These are phyloP conservation scores for Nephotettix cincticeps DNA, from an alignment of 1,140 invertebrate species.

Conservation along the genomic window DNA sequence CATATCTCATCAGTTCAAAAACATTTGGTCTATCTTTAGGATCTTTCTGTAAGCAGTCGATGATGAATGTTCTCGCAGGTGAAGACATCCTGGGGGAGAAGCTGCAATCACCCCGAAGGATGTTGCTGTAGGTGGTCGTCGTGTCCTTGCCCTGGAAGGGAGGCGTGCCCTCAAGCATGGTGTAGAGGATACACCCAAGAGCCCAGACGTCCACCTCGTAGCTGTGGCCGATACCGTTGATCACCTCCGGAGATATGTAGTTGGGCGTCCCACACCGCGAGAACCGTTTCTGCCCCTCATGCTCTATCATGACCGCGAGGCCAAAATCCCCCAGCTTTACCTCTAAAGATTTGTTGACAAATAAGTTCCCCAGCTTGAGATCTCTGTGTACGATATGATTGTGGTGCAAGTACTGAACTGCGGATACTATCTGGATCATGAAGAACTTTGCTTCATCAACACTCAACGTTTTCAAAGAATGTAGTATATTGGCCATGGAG, in stretches of 20 bases:
- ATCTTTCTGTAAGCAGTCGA: not conserved
- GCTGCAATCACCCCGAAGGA: slow-evolving; percentile 64
- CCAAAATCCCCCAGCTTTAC: slow-evolving; percentile 79
- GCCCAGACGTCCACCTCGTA: slow-evolving; percentile 73
- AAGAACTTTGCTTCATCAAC: slow-evolving; percentile 74
- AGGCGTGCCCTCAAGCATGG: slow-evolving; percentile 65
- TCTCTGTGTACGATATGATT: slow-evolving; percentile 71
- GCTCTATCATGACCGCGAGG: slow-evolving; percentile 50
- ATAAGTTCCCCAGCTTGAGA: slow-evolving; percentile 74
- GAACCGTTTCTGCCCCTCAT: not conserved
- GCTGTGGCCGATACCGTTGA: slow-evolving; percentile 65
- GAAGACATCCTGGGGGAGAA: slow-evolving; percentile 30
- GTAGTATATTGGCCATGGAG: slow-evolving; percentile 49
- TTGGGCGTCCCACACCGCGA: slow-evolving; percentile 72
- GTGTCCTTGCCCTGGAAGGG: slow-evolving; percentile 65
- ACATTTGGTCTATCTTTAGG: slow-evolving; percentile 13
- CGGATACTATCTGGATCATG: slow-evolving; percentile 65
- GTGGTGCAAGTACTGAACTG: slow-evolving; percentile 67
- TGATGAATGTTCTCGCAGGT: slow-evolving; percentile 11
- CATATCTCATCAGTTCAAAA: not conserved
- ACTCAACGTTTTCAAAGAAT: slow-evolving; percentile 63
- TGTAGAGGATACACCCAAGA: slow-evolving; percentile 63
- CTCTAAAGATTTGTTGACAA: slow-evolving; percentile 68
- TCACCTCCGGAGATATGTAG: slow-evolving; percentile 73
- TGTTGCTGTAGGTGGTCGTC: slow-evolving; percentile 63